Conservation (phyloP, 1,140 invertebrate species). For the Lethrus apterus region DNA sequence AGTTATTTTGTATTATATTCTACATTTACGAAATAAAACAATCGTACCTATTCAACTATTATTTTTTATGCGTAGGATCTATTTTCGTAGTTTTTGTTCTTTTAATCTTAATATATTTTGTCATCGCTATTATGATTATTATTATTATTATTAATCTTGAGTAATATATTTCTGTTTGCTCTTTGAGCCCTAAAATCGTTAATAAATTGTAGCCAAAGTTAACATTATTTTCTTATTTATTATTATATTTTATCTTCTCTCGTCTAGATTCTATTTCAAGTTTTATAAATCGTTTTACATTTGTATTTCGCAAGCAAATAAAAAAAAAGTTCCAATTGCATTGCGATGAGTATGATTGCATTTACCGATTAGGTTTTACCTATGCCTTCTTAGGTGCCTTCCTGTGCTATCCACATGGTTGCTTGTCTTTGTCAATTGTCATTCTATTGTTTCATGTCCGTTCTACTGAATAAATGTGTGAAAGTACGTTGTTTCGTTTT, state of each 20-base stretch:
- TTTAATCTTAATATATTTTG: slow-evolving; percentile 18
- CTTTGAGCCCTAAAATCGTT: slow-evolving; percentile 24
- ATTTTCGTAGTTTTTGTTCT: slow-evolving; percentile 6
- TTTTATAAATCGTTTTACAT: neutral
- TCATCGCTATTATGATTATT: slow-evolving; percentile 22
- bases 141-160: slow-evolving; percentile 25
- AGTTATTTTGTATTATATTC: slow-evolving; percentile 15
- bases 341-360: slow-evolving; percentile 5
- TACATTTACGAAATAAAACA: slow-evolving; percentile 6
- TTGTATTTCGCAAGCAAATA: neutral
- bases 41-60: neutral
- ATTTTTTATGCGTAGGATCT: slow-evolving; percentile 13
- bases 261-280: neutral
- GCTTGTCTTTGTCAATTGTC: slow-evolving; percentile 22
- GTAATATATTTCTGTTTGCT: slow-evolving; percentile 28
- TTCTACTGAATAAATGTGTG: slow-evolving; percentile 33
- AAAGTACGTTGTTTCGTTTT: slow-evolving; percentile 19
- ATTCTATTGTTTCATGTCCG: slow-evolving; percentile 23
- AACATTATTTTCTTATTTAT: slow-evolving; percentile 30
- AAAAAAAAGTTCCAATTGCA: slow-evolving; percentile 1
- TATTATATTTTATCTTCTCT: slow-evolving; percentile 18
- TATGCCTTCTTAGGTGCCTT: slow-evolving; percentile 35
- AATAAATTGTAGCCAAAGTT: slow-evolving; percentile 30
- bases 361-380: slow-evolving; percentile 16
- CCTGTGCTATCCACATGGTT: slow-evolving; percentile 20